Evolutionary conservation across 53 echinoderm and acorn worm genomes (phyloP).

Genomic region (Astropecten irregularis): DNA sequence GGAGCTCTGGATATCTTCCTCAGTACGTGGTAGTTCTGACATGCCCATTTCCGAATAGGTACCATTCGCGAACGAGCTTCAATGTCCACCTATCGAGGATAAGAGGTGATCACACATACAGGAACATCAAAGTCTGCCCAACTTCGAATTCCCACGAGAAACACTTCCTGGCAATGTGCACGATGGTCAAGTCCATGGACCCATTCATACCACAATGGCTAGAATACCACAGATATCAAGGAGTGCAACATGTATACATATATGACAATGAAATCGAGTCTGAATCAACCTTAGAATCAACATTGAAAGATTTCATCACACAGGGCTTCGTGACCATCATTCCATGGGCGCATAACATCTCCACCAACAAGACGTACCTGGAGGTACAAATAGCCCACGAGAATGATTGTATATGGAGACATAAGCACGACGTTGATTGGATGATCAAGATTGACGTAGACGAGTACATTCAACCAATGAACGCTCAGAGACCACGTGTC

Average conservation of each 20-base stretch:
- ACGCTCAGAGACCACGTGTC: slow-evolving; percentile 41
- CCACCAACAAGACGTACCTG: slow-evolving; percentile 60
- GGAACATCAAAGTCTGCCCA: slow-evolving; percentile 65
- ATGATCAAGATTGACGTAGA: too few relatives aligned
- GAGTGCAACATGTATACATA: slow-evolving; percentile 74
- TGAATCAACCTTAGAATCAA: slow-evolving; percentile 1
- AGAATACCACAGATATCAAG: slow-evolving; percentile 61
- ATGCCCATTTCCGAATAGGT: slow-evolving; percentile 47
- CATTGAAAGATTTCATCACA: slow-evolving; percentile 16
- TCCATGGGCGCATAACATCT: slow-evolving; percentile 62
- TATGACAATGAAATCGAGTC: slow-evolving; percentile 69
- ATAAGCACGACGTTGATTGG: slow-evolving; percentile 61
- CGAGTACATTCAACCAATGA: slow-evolving; percentile 76
- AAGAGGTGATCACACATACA: slow-evolving; percentile 12
- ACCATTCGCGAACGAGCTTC: slow-evolving; percentile 11
- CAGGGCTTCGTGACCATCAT: slow-evolving; percentile 74
- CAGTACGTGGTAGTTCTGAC: slow-evolving; percentile 74
- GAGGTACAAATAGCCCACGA: slow-evolving; percentile 79
- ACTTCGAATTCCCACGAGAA: slow-evolving; percentile 23
- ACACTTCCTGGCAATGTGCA: slow-evolving; percentile 65
- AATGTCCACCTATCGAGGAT: slow-evolving; percentile 34
- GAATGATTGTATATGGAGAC: slow-evolving; percentile 75
- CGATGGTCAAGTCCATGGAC: slow-evolving; percentile 72
- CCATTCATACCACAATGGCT: slow-evolving; percentile 71
- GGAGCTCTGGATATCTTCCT: slow-evolving; percentile 63